Evolutionary conservation across 2,888 invertebrate species (phyloP), one percentile per base, ranked within the genome.

Genomic region (Leucania comma): DNA sequence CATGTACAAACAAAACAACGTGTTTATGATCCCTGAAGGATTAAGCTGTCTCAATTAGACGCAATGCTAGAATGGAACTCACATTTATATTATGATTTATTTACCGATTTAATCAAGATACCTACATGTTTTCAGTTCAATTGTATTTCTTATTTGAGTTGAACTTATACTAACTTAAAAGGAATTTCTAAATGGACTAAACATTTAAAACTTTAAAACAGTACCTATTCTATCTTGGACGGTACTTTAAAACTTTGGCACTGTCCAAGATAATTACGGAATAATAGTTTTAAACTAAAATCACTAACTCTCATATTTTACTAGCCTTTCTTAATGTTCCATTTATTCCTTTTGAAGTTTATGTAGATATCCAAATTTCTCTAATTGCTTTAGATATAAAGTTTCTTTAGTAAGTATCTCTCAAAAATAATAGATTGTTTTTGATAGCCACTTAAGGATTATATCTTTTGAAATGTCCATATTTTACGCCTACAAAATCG

Each of bases 361-460:
- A 69, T 29, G 22, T 9, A 20, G 9, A 32, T 42, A 51, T 42
- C 56, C 12, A 57, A 72, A 57, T 17, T 71, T 64, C 38, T 57
- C 50, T 17, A 57, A 70, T 29, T 42, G 17, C 22, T 17, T 56
- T 12, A 53, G 38, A 38, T 5, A 56, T 62, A 24, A 71, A 70
- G 48, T 63, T n/a, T 22, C 20, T 5, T 32, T 8, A 24, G 22
- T 6, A 50, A 56, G 56, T 72, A 46, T 46, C 50, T 71, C 22
- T 54, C 3, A 54, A 65, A 64, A 72, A 53, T 72, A 72, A 46
- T 46, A 53, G 17, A 46, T 58, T 26, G 57, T 46, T 46, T 62
- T 72, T 72, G 42, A 66, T 65, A 65, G 72, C 32, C 32, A 35
- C 38, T 32, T 64, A 32, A 51, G 26, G 57, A 72, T 71, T 72